phyloP scores from a whole-genome alignment of 2,888 invertebrate genomes.

The Eupithecia pulchellata region DNA sequence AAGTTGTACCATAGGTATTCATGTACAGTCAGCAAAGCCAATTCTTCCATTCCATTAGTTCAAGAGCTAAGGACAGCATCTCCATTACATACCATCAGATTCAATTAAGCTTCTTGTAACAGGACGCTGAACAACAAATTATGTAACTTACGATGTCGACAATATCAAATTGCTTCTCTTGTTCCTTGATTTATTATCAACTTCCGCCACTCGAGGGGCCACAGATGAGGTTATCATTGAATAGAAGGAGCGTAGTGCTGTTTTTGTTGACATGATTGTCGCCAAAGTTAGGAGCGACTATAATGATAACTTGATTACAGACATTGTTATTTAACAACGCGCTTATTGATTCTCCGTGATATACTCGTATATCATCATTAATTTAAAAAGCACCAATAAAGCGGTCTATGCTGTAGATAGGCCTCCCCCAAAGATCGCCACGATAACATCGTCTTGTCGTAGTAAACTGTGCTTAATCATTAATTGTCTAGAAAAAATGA shows the following conservation, averaged over 20 bases:
- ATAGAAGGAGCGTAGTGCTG: background rate
- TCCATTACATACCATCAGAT: slow-evolving; percentile 10
- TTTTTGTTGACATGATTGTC: background rate
- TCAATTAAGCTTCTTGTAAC: slow-evolving; percentile 10
- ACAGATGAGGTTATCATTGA: background rate
- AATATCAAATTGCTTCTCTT: slow-evolving; percentile 25
- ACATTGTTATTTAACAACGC: background rate
- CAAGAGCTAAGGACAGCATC: background rate
- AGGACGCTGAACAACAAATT: slow-evolving; percentile 18
- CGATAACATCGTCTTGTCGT: background rate
- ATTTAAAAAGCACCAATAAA: background rate
- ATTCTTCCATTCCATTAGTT: background rate
- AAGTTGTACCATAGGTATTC: no score
- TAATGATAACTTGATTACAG: background rate
- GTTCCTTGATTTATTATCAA: slow-evolving; percentile 27
- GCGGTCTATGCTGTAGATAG: background rate
- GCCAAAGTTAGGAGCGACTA: background rate
- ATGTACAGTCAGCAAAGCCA: no score
- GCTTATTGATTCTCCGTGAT: background rate
- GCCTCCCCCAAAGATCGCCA: background rate
- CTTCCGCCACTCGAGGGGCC: slow-evolving; percentile 7
- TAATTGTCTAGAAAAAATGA: background rate
- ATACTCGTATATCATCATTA: background rate
- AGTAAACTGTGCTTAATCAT: background rate
- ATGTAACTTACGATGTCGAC: slow-evolving; percentile 16